Conservation (phyloP, 2,113 vertebrate genomes). For the Triplophysa rosa region DNA sequence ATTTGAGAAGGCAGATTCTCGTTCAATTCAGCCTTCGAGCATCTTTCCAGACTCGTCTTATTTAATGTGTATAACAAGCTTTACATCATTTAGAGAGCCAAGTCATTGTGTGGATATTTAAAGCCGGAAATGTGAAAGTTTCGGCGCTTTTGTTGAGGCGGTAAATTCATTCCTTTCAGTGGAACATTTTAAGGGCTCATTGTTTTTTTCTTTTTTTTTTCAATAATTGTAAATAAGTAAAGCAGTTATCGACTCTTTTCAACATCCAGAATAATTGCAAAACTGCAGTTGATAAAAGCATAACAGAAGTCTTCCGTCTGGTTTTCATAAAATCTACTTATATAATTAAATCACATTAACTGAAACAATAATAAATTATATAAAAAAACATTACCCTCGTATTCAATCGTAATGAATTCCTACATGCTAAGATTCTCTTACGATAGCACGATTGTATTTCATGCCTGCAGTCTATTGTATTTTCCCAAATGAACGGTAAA, state of each 20-base stretch:
- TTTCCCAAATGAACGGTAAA: neutral
- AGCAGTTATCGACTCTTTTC: neutral
- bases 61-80: constrained; percentile 59
- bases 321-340: neutral
- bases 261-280: too few species aligned
- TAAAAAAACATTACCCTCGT: too few species aligned
- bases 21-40: constrained; percentile 65
- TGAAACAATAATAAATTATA: too few species aligned
- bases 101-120: constrained; percentile 56
- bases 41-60: constrained; percentile 54
- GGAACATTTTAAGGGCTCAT: neutral
- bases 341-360: neutral
- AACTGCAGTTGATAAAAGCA: neutral
- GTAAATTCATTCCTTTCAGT: neutral
- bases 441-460: neutral
- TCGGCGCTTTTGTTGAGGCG: neutral
- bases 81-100: constrained; percentile 68
- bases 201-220: neutral
- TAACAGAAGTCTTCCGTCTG: too few species aligned
- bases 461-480: neutral
- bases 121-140: constrained; percentile 1
- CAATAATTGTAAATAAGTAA: neutral
- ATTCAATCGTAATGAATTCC: neutral
- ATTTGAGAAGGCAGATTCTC: constrained; percentile 62
- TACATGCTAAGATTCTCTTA: too few species aligned